Evolutionary conservation across 2,888 invertebrate genomes (phyloP).

Genomic region (Drosophila mercatorum): DNA sequence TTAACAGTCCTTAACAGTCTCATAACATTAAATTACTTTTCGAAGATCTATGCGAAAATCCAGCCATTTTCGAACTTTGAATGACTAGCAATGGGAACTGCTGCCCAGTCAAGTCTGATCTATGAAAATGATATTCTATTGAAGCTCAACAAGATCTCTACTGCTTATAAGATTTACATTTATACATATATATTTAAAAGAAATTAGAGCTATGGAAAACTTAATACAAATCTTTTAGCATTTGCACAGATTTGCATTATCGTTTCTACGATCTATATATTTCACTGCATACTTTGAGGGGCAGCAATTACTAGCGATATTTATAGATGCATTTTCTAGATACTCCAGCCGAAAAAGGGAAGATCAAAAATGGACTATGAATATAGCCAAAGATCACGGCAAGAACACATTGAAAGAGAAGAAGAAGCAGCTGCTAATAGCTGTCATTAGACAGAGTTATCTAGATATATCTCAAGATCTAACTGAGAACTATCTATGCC

Average conservation of each 20-base stretch:
- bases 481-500: too few relatives aligned
- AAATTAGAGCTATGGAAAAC: too few relatives aligned
- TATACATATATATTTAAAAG: too few relatives aligned
- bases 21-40: neutral
- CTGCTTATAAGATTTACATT: too few relatives aligned
- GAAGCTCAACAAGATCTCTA: too few relatives aligned
- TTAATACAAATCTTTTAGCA: neutral
- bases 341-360: neutral
- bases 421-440: neutral
- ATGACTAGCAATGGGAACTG: too few relatives aligned
- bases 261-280: conserved; percentile 1
- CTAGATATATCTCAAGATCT: neutral
- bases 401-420: neutral
- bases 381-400: neutral
- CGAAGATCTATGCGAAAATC: neutral
- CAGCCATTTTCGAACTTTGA: neutral
- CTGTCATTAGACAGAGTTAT: neutral
- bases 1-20: neutral
- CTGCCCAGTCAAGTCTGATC: too few relatives aligned
- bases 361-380: neutral
- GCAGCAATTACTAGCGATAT: conserved; percentile 2
- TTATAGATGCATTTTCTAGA: neutral
- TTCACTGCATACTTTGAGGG: conserved; percentile 13
- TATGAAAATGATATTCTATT: neutral
- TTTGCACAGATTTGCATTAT: neutral